Base-by-base conservation (phyloP, 2,113 vertebrate species). In the Dicrurus megarhynchus region DNA sequence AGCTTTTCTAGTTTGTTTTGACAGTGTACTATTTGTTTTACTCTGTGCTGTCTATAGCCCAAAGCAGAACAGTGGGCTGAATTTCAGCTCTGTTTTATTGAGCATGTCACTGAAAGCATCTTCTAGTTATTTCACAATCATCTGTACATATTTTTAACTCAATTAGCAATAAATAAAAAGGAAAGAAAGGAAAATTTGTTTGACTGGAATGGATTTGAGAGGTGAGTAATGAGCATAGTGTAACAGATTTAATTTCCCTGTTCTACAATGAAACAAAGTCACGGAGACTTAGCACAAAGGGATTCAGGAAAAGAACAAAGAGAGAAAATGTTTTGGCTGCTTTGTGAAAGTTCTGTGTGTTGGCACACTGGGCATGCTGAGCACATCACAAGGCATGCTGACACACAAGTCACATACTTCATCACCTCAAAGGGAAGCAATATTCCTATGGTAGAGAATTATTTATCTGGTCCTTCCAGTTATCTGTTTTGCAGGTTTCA, bases 231-330 rank as follows among this genome's bases (percentile, higher is more conserved):
- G 79, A 96, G 77, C 68, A 75, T 42, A 94, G 84, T 97, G 69
- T 94, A 97, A 84, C 61, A 94, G 92, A 94, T 97, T 96, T 96
- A 93, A 97, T 96, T 97, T 97, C 89, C 87, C 76, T 93, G 42
- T 91, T 95, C 67, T 87, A 94, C 81, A 84, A n/a, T 78, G 92
- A 93, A 95, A 84, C 81, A 79, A 95, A 96, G 90, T 95, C 94
- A 94, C 7, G 84, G 90, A 97, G 83, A 94, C 35, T 94, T 94
- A 95, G 74, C 81, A 94, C 76, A 97, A 97, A 97, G 84, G 23
- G 19, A 88, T 94, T 80, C 85, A 71, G 44, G 68, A 96, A 94
- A 89, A 96, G 90, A 96, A 88, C 83, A 97, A 95, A 96, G 96
- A 92, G 22, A 90, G 61, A 80, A 89, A 97, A 95, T 96, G 63